These are phyloP conservation scores for Euzetes globulus DNA, from an alignment of 2,888 invertebrate genomes.

Conservation along the genomic window DNA sequence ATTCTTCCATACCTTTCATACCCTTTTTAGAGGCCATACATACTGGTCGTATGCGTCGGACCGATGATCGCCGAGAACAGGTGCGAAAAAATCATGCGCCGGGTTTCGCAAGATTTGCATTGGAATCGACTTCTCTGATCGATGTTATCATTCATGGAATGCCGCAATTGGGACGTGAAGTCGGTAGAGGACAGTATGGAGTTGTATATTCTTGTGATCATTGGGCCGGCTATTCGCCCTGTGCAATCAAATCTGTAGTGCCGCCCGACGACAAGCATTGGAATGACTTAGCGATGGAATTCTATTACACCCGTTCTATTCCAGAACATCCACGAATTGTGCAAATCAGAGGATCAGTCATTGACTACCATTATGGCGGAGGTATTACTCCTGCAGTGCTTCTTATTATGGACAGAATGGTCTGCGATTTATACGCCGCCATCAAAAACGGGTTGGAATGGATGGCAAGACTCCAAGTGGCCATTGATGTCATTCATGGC, in stretches of 20 bases:
- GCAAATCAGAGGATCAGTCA: conserved; percentile 60
- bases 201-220: conserved; percentile 70
- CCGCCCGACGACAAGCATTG: conserved; percentile 82
- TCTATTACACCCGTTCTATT: conserved; percentile 79
- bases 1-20: background rate
- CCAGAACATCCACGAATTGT: conserved; percentile 68
- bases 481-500: conserved; percentile 75
- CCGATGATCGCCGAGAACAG: conserved; percentile 65
- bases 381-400: conserved; percentile 65
- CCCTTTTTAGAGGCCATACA: conserved; percentile 54
- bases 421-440: conserved; percentile 70
- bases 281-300: conserved; percentile 83
- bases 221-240: conserved; percentile 66
- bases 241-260: conserved; percentile 77
- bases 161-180: conserved; percentile 48
- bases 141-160: conserved; percentile 65
- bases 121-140: conserved; percentile 74
- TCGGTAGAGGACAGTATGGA: conserved; percentile 74
- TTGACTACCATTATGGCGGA: conserved; percentile 65
- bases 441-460: conserved; percentile 61
- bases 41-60: conserved; percentile 64
- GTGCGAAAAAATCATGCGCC: conserved; percentile 72
- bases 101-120: conserved; percentile 65
- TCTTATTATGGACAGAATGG: conserved; percentile 66
- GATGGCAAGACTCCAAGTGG: conserved; percentile 57